Percentiles rank a stretch among this genome's conserved stretches.
phyloP scores from a whole-genome alignment of 2,797 vertebrate species.

The Platyrinchus mystaceus region DNA sequence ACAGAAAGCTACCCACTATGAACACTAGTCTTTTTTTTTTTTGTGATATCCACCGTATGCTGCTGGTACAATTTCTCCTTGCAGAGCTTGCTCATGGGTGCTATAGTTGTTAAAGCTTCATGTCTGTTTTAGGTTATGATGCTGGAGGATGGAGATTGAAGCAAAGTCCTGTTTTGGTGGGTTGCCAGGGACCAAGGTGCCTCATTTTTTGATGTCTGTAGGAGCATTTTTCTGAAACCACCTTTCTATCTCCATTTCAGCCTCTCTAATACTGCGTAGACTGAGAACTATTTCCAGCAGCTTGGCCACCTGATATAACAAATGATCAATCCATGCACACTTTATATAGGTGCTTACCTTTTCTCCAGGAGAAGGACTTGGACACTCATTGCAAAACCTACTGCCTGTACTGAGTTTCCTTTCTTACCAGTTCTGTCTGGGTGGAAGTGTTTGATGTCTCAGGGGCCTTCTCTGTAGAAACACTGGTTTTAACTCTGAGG shows the following conservation, averaged over 20 bases:
- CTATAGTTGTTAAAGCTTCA: not conserved
- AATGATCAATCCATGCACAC: not conserved
- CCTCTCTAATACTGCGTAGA: not conserved
- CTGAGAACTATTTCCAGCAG: not conserved
- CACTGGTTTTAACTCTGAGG: not conserved
- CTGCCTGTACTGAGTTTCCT: not conserved
- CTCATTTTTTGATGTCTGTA: not conserved
- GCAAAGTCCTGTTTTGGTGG: not conserved
- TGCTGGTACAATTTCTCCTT: not conserved
- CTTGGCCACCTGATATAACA: not conserved
- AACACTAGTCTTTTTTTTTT: not conserved
- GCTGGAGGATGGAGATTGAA: not conserved
- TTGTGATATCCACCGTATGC: not conserved
- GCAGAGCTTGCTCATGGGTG: not conserved
- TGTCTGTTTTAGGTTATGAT: not conserved
- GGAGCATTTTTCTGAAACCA: not conserved
- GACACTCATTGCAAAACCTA: not conserved
- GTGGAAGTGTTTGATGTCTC: not conserved
- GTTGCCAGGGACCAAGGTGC: not conserved
- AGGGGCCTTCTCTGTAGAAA: not conserved
- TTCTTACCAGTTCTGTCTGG: not conserved
- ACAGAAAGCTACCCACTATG: too few relatives aligned
- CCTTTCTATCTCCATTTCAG: not conserved
- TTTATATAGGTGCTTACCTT: not conserved
- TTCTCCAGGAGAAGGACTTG: not conserved